Base-by-base conservation (phyloP, 1,140 invertebrate genomes). In the Vanessa atalanta region DNA sequence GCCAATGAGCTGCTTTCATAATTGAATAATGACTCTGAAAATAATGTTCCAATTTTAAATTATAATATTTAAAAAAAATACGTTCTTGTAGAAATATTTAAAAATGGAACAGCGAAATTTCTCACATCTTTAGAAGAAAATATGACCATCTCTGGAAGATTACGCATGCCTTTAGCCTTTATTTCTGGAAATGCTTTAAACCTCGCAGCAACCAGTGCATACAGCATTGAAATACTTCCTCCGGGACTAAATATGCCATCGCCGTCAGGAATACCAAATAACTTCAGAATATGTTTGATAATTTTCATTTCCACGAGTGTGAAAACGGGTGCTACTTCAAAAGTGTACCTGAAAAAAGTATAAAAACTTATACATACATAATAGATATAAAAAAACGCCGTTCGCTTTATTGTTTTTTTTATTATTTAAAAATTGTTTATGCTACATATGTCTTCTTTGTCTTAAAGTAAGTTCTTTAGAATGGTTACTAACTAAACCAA, bases 201-300 rank as follows among this genome's bases (percentile, higher is more conserved):
- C 60, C 98, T 94, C 0, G 98, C 98, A 15, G 97, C 84, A 3
- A 96, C 94, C 70, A 99, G 93, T 0, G 95, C 97, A 82, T 93
- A 95, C 94, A 99, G 95, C 84, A 98, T 98, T 0, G 97, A 96
- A 1, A 98, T 94, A 71, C 97, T 97, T 7, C 98, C 98, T 57
- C 98, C 96, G n/a, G 96, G 96, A 53, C 94, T 93, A 68, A 96
- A 94, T n/a, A 96, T 96, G 5, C 96, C 96, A 84, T 97, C 96
- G 2, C 94, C 95, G 43, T 94, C 82, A 70, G 79, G 60, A 85
- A 94, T 97, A 0, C 97, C 96, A 73, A 97, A 94, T 11, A 96
- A 81, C 9, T 94, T 83, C 3, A 96, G 88, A 63, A 96, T 94
- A 63, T 94, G 93, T 3, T 90, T 82, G 20, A 97, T 86, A 0